A percentile compares a stretch with the other conserved stretches of the same genome.
Evolutionary conservation across 2,797 vertebrate species (phyloP).

Genomic region (Enteromius unitaeniatus): DNA sequence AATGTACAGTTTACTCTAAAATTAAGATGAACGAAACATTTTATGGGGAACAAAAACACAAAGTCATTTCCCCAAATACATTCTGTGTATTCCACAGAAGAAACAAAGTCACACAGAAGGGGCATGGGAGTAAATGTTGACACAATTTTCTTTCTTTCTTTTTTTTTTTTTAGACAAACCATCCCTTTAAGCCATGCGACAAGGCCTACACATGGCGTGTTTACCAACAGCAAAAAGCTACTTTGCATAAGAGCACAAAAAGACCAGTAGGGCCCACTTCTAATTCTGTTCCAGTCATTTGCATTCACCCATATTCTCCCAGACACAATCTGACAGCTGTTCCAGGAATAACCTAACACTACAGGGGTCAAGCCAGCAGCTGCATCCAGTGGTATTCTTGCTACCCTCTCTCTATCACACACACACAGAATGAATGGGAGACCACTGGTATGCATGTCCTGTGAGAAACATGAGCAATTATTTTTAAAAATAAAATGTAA

Average conservation of each 20-base stretch:
- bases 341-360: constrained; percentile 22
- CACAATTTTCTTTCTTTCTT: not conserved
- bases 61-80: too few species aligned
- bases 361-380: constrained; percentile 56
- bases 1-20: not conserved
- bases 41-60: not conserved
- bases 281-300: constrained; percentile 12
- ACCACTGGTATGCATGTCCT: not conserved
- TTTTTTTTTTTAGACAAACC: not conserved
- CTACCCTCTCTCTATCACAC: not conserved
- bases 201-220: not conserved
- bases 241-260: constrained; percentile 33
- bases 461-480: not conserved
- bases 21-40: not conserved
- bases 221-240: constrained; percentile 3
- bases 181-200: not conserved
- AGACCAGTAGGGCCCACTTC: not conserved
- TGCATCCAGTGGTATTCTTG: constrained; percentile 39
- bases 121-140: not conserved
- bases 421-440: constrained; percentile 26
- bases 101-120: not conserved
- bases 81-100: not conserved
- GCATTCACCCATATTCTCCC: constrained; percentile 10
- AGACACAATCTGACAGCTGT: constrained; percentile 49
- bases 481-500: not conserved